Conservation (phyloP, 2,888 invertebrate genomes). For the Caenorhabditis sinica region DNA sequence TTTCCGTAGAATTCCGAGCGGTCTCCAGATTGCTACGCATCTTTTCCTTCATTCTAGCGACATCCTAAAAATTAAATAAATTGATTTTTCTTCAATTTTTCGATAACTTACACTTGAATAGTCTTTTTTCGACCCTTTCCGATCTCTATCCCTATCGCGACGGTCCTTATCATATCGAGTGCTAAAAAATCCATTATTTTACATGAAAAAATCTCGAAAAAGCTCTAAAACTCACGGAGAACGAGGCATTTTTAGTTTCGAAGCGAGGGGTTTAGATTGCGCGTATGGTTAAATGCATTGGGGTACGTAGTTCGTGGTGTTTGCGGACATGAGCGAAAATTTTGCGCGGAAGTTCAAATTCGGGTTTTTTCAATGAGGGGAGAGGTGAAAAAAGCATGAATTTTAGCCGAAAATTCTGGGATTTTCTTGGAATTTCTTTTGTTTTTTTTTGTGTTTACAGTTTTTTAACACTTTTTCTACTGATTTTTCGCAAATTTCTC, state of each 20-base stretch:
- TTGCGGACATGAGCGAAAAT: background rate
- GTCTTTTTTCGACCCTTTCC: slow-evolving; percentile 36
- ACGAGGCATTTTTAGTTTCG: slow-evolving; percentile 28
- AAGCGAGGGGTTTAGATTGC: background rate
- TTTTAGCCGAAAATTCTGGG: too few species aligned
- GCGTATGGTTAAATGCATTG: background rate
- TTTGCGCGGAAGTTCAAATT: slow-evolving; percentile 8
- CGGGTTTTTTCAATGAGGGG: background rate
- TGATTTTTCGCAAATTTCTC: too few species aligned
- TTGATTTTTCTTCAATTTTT: background rate
- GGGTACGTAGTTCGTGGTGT: background rate
- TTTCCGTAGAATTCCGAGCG: slow-evolving; percentile 17
- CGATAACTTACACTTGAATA: slow-evolving; percentile 39
- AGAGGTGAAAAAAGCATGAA: background rate
- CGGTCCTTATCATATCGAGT: slow-evolving; percentile 47
- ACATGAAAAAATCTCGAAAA: background rate
- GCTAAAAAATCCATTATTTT: slow-evolving; percentile 30
- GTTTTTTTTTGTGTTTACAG: too few species aligned
- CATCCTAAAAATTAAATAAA: slow-evolving; percentile 34
- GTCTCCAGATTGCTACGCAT: slow-evolving; percentile 51
- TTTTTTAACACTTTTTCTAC: too few species aligned
- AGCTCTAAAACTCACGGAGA: slow-evolving; percentile 18
- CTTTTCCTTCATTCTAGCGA: slow-evolving; percentile 62
- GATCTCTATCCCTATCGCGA: slow-evolving; percentile 43
- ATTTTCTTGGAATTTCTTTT: too few species aligned